Evolutionary conservation across 2,888 invertebrate genomes (phyloP), one percentile per base, ranked within the genome.

Genomic region (Trichogramma evanescens): DNA sequence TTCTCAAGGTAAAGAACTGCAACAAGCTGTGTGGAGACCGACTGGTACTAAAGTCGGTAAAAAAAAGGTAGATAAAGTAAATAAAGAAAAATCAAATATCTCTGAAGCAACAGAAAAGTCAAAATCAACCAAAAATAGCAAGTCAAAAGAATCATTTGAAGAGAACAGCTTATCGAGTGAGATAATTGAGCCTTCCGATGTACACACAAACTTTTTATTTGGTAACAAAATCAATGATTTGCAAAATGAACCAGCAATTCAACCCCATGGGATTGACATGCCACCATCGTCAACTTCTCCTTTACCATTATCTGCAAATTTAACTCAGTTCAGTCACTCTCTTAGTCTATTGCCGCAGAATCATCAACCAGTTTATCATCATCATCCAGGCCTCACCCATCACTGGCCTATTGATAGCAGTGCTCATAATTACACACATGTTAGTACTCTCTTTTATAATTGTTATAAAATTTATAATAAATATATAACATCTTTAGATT

Each of bases 21-120:
- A 76, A 52, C 76, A 77, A 57, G 71, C 77, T 4, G 76, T 77
- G n/a, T 77, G 77, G 77, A 69, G 77, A 40, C 73, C 77, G 2
- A 77, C 77, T 0, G 77, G 77, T 41, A 77, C 77, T 0, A 76
- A 76, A 48, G 68, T 75, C 39, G 77, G 77, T 6, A 77, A 75
- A 56, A 77, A 74, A 38, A 77, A 76, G 58, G 56, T 58, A 58
- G 48, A 64, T 49, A 74, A 68, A 63, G 59, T 64, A 6, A 65
- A 50, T 26, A 72, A 67, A 48, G 59, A 13, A n/a, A 70, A 70
- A 45, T 71, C 61, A 52, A 66, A 50, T 40, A 59, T 56, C 45
- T 5, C 9, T 52, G 53, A 55, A 26, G 50, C 49, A 5, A 75
- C 71, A 56, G 76, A 72, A 55, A 74, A 70, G 50, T 56, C 48